Evolutionary conservation across 2,797 vertebrate genomes (phyloP).

Genomic region (Mastacembelus armatus): DNA sequence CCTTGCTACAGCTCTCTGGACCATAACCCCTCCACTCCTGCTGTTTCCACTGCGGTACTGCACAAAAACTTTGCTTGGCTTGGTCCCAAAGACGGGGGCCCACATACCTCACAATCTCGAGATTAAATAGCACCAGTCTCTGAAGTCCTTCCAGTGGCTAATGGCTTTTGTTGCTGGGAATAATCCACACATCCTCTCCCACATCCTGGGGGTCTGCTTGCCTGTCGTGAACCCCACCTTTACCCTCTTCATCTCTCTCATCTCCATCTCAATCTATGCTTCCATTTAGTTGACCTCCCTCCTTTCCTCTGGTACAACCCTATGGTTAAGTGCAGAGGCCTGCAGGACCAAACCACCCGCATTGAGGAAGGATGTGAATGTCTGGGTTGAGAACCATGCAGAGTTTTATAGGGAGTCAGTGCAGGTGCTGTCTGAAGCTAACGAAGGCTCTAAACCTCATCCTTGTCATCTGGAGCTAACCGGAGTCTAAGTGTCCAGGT

Average conservation of each 20-base stretch:
- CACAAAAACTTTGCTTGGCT: conserved; percentile 82
- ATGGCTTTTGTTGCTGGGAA: conserved; percentile 89
- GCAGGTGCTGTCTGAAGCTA: conserved; percentile 73
- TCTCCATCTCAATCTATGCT: conserved; percentile 76
- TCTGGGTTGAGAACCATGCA: conserved; percentile 64
- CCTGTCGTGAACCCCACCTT: conserved; percentile 72
- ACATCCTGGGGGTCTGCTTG: conserved; percentile 84
- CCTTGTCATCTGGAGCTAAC: conserved; percentile 65
- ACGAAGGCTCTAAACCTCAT: conserved; percentile 77
- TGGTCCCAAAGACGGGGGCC: conserved; percentile 79
- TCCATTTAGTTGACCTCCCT: conserved; percentile 72
- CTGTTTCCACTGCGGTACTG: conserved; percentile 75
- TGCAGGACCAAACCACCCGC: conserved; percentile 69
- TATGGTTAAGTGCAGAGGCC: conserved; percentile 56
- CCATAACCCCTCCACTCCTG: conserved; percentile 64
- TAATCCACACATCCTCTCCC: conserved; percentile 90
- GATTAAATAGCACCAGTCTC: conserved; percentile 87
- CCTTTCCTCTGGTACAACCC: conserved; percentile 59
- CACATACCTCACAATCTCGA: conserved; percentile 87
- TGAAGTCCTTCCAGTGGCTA: conserved; percentile 88
- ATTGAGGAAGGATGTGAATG: too few species aligned
- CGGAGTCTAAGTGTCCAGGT: conserved; percentile 56
- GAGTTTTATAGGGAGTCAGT: conserved; percentile 68
- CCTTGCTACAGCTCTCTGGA: conserved; percentile 53
- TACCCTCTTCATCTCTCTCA: conserved; percentile 61